Evolutionary conservation across 1,140 invertebrate species (phyloP).

Genomic region (Papilio xuthus): DNA sequence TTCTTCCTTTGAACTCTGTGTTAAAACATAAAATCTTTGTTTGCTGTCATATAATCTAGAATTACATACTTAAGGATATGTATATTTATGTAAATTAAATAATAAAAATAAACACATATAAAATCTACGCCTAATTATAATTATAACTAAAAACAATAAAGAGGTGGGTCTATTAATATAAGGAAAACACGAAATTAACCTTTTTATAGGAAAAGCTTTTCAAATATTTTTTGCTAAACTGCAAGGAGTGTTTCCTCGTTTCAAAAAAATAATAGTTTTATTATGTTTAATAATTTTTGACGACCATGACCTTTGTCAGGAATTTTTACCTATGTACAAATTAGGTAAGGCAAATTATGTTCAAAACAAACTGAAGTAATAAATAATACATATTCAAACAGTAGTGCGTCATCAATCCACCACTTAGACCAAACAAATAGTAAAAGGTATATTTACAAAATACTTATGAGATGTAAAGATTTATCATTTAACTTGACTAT

Average conservation of each 20-base stretch:
- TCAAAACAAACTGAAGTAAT: background rate
- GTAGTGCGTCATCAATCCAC: slow-evolving; percentile 17
- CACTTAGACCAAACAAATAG: slow-evolving; percentile 24
- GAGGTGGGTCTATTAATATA: background rate
- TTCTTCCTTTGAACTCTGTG: too few species aligned
- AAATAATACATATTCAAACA: slow-evolving; percentile 22
- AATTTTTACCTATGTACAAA: background rate
- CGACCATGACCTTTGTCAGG: background rate
- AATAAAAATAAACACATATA: background rate
- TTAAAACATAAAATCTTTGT: background rate
- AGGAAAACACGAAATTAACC: background rate
- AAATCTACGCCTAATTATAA: background rate
- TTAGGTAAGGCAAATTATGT: background rate
- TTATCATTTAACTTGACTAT: background rate
- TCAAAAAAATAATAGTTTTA: background rate
- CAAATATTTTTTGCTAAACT: slow-evolving; percentile 1
- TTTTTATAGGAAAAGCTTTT: too few species aligned
- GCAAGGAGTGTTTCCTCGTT: background rate
- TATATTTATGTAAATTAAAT: too few species aligned
- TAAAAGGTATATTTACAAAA: slow-evolving; percentile 28
- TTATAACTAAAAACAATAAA: background rate
- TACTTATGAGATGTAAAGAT: background rate
- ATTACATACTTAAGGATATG: background rate
- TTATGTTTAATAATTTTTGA: background rate
- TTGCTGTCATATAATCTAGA: background rate